Base-by-base conservation (phyloP, 37 sponge, comb jelly and placozoan species). In the Oopsacas minuta region DNA sequence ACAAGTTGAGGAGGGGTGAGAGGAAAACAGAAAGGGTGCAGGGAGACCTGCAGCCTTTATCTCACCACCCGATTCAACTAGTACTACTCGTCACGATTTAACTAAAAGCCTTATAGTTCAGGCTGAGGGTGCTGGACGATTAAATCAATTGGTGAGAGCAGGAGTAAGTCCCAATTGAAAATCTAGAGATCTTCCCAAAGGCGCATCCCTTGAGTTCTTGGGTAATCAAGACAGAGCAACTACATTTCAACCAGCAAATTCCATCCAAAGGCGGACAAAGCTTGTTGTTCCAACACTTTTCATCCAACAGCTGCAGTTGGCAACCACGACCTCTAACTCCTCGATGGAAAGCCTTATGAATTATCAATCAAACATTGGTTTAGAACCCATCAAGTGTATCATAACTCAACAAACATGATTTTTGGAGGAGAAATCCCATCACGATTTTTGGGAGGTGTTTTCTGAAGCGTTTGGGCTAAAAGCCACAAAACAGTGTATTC, bases 1-100 rank as follows among this genome's bases (percentile, higher is more conserved):
- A 5, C 75, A 61, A 61, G 75, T 32, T 61, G 75, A 61, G 75
- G 75, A 61, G 28, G 75, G 22, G 51, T 12, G 30, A 61, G 22
- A 61, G 28, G 22, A 61, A 61, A 61, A 61, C 22, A 61, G 75
- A 61, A 61, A 20, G 75, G 75, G 75, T 61, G 75, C 75, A 3
- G 51, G 51, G 51, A 46, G 51, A 46, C 51, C 51, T 17, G 17
- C 75, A 61, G 7, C 28, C 7, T 20, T 61, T 61, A 25, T n/a
- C 28, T 3, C 28, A 10, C 22, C 30, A 7, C n/a, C n/a, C n/a
- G n/a, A n/a, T n/a, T n/a, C n/a, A n/a, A n/a, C n/a, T n/a, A n/a
- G n/a, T n/a, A n/a, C 22, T 7, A 61, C 75, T 61, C 75, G 75
- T 61, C 17, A 61, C 32, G 7, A 12, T 25, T 61, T 61, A 12